Conservation (phyloP, 2,797 vertebrate genomes). For the Poecilia velifera region DNA sequence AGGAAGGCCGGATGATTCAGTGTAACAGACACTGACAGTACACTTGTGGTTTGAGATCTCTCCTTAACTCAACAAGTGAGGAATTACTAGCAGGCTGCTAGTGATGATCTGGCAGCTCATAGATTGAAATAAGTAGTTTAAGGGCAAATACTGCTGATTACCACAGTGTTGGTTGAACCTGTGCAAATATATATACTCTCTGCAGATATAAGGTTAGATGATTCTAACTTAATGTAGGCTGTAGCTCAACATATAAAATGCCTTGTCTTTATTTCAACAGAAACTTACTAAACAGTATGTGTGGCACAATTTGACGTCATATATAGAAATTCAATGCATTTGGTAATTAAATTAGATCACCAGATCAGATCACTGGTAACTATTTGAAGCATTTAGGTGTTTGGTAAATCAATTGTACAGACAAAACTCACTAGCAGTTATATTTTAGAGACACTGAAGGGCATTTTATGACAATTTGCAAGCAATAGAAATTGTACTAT, state of each 20-base stretch:
- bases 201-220: background rate
- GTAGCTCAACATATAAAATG: background rate
- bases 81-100: slow-evolving; percentile 11
- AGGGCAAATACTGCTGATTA: slow-evolving; percentile 25
- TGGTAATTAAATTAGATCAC: background rate
- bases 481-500: background rate
- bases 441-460: background rate
- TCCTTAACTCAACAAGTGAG: slow-evolving; percentile 12
- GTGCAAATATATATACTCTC: background rate
- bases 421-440: background rate
- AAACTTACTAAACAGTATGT: background rate
- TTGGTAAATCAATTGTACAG: background rate
- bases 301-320: background rate
- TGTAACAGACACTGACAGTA: slow-evolving; percentile 2
- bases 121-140: background rate
- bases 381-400: background rate
- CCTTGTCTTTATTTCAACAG: background rate
- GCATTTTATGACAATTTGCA: background rate
- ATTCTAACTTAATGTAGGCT: background rate
- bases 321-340: background rate
- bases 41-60: slow-evolving; percentile 14
- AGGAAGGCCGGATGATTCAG: slow-evolving; percentile 8
- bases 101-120: slow-evolving; percentile 14
- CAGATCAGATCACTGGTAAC: background rate
- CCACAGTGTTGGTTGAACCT: background rate